A percentile compares a stretch with the other conserved stretches of the same genome.
phyloP scores from a whole-genome alignment of 2,797 vertebrate species.

The Sandelia bainsii region DNA sequence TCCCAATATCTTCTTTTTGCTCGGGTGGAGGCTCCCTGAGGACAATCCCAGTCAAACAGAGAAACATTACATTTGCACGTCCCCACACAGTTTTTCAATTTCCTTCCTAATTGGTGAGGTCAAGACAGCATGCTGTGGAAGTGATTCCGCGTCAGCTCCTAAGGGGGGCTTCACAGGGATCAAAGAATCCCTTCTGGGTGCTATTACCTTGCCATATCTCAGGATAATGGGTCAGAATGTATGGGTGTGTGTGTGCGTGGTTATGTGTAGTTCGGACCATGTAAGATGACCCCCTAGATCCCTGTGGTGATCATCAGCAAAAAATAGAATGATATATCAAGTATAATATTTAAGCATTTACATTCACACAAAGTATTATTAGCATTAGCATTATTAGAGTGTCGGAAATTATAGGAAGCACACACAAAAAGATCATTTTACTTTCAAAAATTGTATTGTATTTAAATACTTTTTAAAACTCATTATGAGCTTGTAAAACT shows the following conservation, averaged over 20 bases:
- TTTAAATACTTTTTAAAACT: too few relatives aligned
- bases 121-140: slow-evolving; percentile 38
- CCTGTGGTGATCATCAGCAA: not conserved
- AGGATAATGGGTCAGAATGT: slow-evolving; percentile 5
- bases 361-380: too few relatives aligned
- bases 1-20: not conserved
- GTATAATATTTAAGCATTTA: too few relatives aligned
- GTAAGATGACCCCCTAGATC: not conserved
- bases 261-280: not conserved
- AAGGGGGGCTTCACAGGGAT: slow-evolving; percentile 23
- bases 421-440: too few relatives aligned
- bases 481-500: not conserved
- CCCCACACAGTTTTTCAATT: slow-evolving; percentile 52
- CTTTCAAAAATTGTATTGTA: too few relatives aligned
- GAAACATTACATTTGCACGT: slow-evolving; percentile 23
- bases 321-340: not conserved
- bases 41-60: slow-evolving; percentile 43
- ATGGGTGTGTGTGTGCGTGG: slow-evolving; percentile 7
- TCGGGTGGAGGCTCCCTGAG: slow-evolving; percentile 5
- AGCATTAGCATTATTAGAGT: not conserved
- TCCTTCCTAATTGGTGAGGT: slow-evolving; percentile 51
- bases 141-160: slow-evolving; percentile 31
- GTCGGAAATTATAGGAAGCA: not conserved
- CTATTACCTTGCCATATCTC: slow-evolving; percentile 39
- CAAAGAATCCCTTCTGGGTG: slow-evolving; percentile 35